Evolutionary conservation across 92 coral and sea anemone genomes (phyloP).

Genomic region (Siderastrea radians): DNA sequence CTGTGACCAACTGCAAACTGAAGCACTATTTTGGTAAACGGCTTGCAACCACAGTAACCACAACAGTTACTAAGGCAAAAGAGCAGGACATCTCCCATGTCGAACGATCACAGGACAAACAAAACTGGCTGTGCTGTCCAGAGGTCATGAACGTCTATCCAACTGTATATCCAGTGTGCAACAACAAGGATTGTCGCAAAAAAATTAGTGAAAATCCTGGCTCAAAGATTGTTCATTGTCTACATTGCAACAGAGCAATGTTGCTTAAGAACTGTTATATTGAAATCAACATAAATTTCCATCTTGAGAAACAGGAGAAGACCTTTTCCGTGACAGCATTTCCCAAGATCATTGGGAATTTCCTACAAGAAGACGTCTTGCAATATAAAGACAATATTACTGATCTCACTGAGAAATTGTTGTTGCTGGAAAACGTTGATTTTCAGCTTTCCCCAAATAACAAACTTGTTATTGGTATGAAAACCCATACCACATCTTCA

Average conservation of each 20-base stretch:
- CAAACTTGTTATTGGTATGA: slow-evolving; percentile 47
- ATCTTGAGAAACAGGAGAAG: slow-evolving; percentile 40
- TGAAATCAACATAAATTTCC: slow-evolving; percentile 53
- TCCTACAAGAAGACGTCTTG: slow-evolving; percentile 57
- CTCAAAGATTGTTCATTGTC: slow-evolving; percentile 42
- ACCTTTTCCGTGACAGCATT: slow-evolving; percentile 50
- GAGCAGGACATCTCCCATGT: slow-evolving; percentile 58
- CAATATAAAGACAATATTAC: slow-evolving; percentile 47
- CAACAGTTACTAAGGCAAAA: slow-evolving; percentile 41
- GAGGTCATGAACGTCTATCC: slow-evolving; percentile 50
- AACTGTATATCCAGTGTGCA: slow-evolving; percentile 64
- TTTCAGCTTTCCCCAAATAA: slow-evolving; percentile 43
- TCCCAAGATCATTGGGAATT: slow-evolving; percentile 20
- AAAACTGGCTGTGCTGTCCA: slow-evolving; percentile 66
- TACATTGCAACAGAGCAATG: slow-evolving; percentile 60
- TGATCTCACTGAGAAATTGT: background rate
- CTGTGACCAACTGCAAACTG: slow-evolving; percentile 64
- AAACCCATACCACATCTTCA: slow-evolving; percentile 16
- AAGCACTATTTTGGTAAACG: slow-evolving; percentile 63
- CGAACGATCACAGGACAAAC: slow-evolving; percentile 13
- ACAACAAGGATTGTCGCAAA: slow-evolving; percentile 64
- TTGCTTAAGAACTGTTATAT: no score
- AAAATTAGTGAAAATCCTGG: slow-evolving; percentile 52
- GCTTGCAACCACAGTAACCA: slow-evolving; percentile 64
- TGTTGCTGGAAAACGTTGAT: slow-evolving; percentile 3